Base-by-base conservation (phyloP, 2,797 vertebrate species). In the Tenualosa thibaudeaui region DNA sequence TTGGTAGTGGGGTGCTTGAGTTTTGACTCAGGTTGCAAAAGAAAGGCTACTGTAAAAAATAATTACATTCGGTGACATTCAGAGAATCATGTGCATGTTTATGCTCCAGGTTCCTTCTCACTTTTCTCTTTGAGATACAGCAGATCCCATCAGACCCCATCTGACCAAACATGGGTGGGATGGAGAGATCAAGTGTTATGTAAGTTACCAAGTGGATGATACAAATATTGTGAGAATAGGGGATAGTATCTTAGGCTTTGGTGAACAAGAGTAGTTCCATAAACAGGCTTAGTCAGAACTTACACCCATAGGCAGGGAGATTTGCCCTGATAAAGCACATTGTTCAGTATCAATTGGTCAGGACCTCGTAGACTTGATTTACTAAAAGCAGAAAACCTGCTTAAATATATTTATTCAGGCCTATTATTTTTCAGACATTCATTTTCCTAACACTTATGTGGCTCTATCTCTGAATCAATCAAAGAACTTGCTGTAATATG, bases 181-280 rank as follows among this genome's bases (percentile, higher is more conserved):
- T 37, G 8, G 37, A 10, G 58, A 24, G 58, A 9, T 19, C 37
- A 17, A 10, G 37, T 17, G 40, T 75, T 75, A 75, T 43, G 68
- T 75, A 75, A 75, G 26, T 31, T 15, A 75, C 31, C 15, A 75
- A 75, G 40, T 46, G 40, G 19, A 78, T 78, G 71, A 78, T 71
- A 71, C 40, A 71, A 71, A 71, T 78, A 78, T 78, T 43, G 19
- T 78, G 71, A 78, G 5, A 46, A 43, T 37, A 43, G 2, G 71
- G 22, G 71, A 46, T 78, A 40, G 71, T 46, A 78, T 78, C 71
- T 78, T 40, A 7, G 40, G 37, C 71, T 78, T 78, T 22, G 37
- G 40, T 78, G 71, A 46, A 78, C 19, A 46, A 43, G 6, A 43
- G 5, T 46, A 40, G 40, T 37, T 46, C 17, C 5, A 46, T 78